These are phyloP conservation scores for Acrobasis repandana DNA, from an alignment of 2,888 invertebrate species.

Conservation along the genomic window DNA sequence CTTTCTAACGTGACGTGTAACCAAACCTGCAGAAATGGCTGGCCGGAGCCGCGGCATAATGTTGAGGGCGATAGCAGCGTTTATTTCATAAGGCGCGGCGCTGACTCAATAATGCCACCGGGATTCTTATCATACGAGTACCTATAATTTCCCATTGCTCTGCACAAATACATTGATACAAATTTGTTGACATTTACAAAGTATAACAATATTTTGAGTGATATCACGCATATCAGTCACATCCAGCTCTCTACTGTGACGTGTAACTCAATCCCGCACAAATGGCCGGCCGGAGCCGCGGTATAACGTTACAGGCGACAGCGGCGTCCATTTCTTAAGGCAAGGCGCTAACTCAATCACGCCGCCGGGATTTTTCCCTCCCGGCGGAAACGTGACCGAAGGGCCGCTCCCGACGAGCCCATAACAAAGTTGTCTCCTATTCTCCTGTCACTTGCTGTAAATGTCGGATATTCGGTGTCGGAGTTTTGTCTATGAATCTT, in stretches of 20 bases:
- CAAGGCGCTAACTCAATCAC: slow-evolving; percentile 74
- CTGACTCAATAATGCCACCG: slow-evolving; percentile 70
- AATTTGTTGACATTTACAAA: no score
- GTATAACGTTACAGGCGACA: slow-evolving; percentile 71
- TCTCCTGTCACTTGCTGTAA: slow-evolving; percentile 35
- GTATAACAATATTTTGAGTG: not conserved
- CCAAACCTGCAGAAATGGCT: slow-evolving; percentile 64
- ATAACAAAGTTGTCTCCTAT: slow-evolving; percentile 52
- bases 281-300: slow-evolving; percentile 57
- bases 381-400: slow-evolving; percentile 45
- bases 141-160: no score
- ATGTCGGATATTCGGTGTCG: slow-evolving; percentile 15
- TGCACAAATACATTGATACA: no score
- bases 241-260: slow-evolving; percentile 23
- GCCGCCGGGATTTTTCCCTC: slow-evolving; percentile 57
- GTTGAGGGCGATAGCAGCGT: slow-evolving; percentile 68
- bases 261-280: slow-evolving; percentile 61
- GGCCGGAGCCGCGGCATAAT: slow-evolving; percentile 48
- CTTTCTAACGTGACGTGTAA: slow-evolving; percentile 42
- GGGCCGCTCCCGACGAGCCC: slow-evolving; percentile 43
- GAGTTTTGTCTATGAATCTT: not conserved
- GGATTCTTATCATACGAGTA: slow-evolving; percentile 49
- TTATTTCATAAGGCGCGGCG: slow-evolving; percentile 61
- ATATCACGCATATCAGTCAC: not conserved
- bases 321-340: slow-evolving; percentile 63